Evolutionary conservation across 2,113 vertebrate genomes (phyloP).

Genomic region (Anguilla rostrata): DNA sequence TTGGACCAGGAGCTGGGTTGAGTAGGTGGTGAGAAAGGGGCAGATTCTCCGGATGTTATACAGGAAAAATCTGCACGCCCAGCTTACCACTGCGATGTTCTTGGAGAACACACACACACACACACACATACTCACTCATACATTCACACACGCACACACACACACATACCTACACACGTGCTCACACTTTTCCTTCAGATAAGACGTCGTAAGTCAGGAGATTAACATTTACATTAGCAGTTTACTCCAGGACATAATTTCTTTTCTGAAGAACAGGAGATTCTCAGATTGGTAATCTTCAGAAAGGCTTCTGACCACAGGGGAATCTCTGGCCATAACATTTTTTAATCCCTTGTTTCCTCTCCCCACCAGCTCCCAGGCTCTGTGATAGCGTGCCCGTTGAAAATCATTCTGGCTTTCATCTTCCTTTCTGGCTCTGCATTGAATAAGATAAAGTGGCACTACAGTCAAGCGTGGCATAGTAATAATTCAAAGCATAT

Average conservation of each 20-base stretch:
- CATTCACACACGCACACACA: background rate
- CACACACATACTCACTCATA: too few species aligned
- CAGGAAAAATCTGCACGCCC: too few species aligned
- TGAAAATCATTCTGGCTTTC: constrained; percentile 16
- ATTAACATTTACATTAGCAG: constrained; percentile 9
- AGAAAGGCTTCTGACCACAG: background rate
- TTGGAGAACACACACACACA: too few species aligned
- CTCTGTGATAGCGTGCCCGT: background rate
- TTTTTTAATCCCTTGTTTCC: background rate
- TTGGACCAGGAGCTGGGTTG: too few species aligned
- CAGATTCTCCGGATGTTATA: too few species aligned
- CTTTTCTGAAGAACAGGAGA: background rate
- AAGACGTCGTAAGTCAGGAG: constrained; percentile 8
- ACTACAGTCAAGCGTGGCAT: background rate
- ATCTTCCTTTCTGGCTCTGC: background rate
- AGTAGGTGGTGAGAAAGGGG: too few species aligned
- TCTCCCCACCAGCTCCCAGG: constrained; percentile 41
- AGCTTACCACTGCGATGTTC: too few species aligned
- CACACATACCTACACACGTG: background rate
- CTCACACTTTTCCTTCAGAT: background rate
- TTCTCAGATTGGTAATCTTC: background rate
- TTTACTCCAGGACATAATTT: background rate
- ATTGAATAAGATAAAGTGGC: background rate
- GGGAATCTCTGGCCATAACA: constrained; percentile 13
- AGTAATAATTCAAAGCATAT: background rate